Evolutionary conservation across 2,797 vertebrate genomes (phyloP).

Genomic region (Artibeus lituratus): DNA sequence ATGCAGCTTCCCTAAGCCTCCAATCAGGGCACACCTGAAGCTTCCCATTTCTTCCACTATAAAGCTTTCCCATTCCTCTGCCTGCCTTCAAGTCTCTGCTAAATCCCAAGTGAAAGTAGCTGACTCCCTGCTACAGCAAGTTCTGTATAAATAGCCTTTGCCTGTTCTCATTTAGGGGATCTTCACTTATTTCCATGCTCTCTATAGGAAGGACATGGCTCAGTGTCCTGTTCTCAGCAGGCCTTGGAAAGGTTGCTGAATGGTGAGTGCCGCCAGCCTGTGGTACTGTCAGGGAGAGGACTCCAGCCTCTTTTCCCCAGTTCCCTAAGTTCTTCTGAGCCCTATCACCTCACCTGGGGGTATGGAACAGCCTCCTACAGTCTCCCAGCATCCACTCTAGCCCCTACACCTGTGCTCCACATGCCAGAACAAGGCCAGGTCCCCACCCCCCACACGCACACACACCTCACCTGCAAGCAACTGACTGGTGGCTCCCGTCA

Average conservation of each 20-base stretch:
- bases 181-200: background rate
- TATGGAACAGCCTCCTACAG: background rate
- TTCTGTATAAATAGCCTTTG: background rate
- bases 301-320: background rate
- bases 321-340: too few relatives aligned
- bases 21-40: background rate
- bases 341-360: background rate
- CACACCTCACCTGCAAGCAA: background rate
- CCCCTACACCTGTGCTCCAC: background rate
- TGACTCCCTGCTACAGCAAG: background rate
- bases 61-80: background rate
- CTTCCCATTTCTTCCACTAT: too few relatives aligned
- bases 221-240: background rate
- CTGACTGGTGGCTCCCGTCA: background rate
- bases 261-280: rapidly evolving
- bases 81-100: background rate
- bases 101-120: background rate
- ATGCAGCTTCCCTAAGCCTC: background rate
- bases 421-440: background rate
- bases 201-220: background rate
- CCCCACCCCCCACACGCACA: background rate
- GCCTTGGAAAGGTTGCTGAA: background rate
- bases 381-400: background rate
- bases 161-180: background rate
- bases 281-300: too few relatives aligned